Base-by-base conservation (phyloP, 2,797 vertebrate genomes). In the Galago senegalensis region DNA sequence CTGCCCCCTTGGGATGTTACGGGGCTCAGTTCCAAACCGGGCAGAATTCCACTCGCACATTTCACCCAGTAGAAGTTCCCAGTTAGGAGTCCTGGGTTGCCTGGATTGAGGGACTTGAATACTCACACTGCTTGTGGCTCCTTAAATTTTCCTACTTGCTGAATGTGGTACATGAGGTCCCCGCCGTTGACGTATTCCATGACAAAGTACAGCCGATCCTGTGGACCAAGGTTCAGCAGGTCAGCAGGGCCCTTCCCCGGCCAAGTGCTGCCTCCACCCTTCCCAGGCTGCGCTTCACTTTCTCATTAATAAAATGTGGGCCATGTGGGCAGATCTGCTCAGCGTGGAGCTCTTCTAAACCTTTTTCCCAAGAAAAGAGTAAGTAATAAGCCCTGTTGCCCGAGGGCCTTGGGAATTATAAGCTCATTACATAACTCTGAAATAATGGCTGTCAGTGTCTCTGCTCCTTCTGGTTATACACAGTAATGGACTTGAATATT, bases 141-240 rank as follows among this genome's bases (percentile, higher is more conserved):
- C 98, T 99, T 99, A 98, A 99, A 99, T 96, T 99, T 99, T 89
- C 99, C 99, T 27, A 99, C 98, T 98, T 99, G 99, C 97, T 99
- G 99, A 43, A 99, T 99, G 98, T 99, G 98, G 82, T 99, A 99
- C 99, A 99, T 99, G 60, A 99, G 99, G 97, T 99, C 99, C 92
- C 99, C 99, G 60, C 99, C 99, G 0, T 99, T 99, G 96, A 99
- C 99, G 6, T 99, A 99, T 88, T 99, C 99, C 99, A 99, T 99
- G 94, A 99, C 99, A 76, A 99, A 99, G 98, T 99, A 99, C 89
- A 99, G 98, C 3, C 99, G 99, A 96, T 99, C 99, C 99, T 99
- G 90, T 46, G 21, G 83, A 73, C 7, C 70, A 92, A 95, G 49
- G 46, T 2, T 14, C 2, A 7, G 20, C 37, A 43, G 0, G 1